Percentiles rank a stretch among this genome's conserved stretches.
Evolutionary conservation across 1,140 invertebrate species (phyloP).

Genomic region (Ctenoplectra terminalis): DNA sequence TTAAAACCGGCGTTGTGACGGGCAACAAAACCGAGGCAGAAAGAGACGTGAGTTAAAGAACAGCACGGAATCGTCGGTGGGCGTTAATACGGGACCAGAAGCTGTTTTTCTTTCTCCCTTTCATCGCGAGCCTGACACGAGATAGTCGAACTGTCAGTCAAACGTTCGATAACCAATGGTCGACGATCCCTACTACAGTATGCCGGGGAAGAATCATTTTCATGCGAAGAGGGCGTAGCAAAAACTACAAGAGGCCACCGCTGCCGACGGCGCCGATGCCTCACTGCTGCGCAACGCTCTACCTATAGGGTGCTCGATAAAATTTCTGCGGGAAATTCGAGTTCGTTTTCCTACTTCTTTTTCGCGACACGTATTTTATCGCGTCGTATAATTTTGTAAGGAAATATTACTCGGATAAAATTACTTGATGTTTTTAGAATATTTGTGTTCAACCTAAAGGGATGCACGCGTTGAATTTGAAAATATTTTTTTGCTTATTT

Average conservation of each 20-base stretch:
- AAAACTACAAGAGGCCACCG: slow-evolving; percentile 62
- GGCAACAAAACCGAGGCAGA: slow-evolving; percentile 28
- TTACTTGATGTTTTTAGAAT: background rate
- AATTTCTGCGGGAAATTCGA: slow-evolving; percentile 57
- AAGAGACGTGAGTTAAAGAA: slow-evolving; percentile 30
- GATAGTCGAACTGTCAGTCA: slow-evolving; percentile 65
- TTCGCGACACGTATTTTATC: background rate
- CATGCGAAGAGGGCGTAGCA: slow-evolving; percentile 66
- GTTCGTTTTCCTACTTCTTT: slow-evolving; percentile 26
- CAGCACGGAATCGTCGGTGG: slow-evolving; percentile 15
- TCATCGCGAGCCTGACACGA: slow-evolving; percentile 39
- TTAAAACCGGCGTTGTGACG: slow-evolving; percentile 46
- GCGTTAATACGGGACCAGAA: slow-evolving; percentile 33
- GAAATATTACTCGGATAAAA: background rate
- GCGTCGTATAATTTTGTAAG: background rate
- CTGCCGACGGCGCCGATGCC: slow-evolving; percentile 51
- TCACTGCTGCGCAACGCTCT: slow-evolving; percentile 48
- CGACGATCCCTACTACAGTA: slow-evolving; percentile 48
- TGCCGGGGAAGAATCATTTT: slow-evolving; percentile 67
- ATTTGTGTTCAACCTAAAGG: background rate
- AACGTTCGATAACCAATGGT: slow-evolving; percentile 70
- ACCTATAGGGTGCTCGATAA: slow-evolving; percentile 52
- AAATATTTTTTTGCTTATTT: background rate
- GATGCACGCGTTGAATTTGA: background rate
- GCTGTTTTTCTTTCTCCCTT: slow-evolving; percentile 46